These are phyloP conservation scores for Masticophis lateralis DNA, from an alignment of 2,797 vertebrate genomes.

Conservation along the genomic window DNA sequence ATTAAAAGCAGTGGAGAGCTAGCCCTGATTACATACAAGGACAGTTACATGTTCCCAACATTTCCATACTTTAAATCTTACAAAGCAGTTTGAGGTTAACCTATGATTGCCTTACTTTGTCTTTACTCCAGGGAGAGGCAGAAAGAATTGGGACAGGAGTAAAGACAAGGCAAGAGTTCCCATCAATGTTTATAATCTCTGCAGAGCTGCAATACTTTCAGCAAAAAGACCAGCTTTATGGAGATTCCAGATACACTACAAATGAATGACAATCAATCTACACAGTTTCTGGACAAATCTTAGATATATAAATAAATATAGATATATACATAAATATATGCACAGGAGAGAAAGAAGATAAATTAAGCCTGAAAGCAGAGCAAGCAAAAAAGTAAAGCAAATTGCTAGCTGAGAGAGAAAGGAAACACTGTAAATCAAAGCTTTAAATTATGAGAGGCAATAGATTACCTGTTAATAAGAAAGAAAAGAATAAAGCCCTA, in stretches of 20 bases:
- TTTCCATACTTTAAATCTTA: background rate
- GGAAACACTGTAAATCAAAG: background rate
- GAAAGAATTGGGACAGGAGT: background rate
- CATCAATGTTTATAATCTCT: background rate
- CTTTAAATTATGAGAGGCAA: background rate
- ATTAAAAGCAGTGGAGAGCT: background rate
- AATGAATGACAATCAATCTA: background rate
- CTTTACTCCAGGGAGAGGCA: background rate
- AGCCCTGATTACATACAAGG: background rate
- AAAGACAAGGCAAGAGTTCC: background rate
- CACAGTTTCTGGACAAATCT: background rate
- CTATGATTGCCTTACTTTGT: background rate
- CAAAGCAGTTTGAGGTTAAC: background rate
- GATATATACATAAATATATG: background rate
- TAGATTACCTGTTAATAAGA: background rate
- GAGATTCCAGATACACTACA: background rate
- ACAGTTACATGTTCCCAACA: background rate
- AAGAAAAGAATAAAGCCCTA: background rate
- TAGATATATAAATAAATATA: background rate
- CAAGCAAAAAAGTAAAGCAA: background rate
- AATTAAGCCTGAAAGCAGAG: background rate
- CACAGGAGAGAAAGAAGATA: background rate
- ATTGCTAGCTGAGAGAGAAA: background rate
- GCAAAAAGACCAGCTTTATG: background rate
- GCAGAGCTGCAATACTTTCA: background rate